A percentile compares a stretch with the other conserved stretches of the same genome.
phyloP scores from a whole-genome alignment of 2,888 invertebrate genomes.

The Silvanus unidentatus region DNA sequence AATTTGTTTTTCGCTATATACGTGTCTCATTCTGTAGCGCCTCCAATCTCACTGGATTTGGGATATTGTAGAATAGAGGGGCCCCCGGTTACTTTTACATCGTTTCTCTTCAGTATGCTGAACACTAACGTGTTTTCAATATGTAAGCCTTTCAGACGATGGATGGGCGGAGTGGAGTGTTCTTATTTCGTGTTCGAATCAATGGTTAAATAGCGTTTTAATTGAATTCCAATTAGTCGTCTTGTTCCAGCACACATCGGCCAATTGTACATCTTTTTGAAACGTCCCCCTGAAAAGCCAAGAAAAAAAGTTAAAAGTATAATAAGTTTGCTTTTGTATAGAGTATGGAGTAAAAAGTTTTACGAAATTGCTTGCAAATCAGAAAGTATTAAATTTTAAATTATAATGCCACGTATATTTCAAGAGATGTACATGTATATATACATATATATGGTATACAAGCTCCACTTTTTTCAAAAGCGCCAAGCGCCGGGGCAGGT shows the following conservation, averaged over 20 bases:
- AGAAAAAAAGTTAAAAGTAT: not conserved
- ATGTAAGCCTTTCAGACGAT: slow-evolving; percentile 31
- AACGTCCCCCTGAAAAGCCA: not conserved
- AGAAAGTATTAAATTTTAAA: slow-evolving; percentile 31
- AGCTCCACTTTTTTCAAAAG: not conserved
- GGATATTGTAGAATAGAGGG: not conserved
- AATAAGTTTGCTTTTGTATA: slow-evolving; percentile 6
- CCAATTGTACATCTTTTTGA: too few relatives aligned
- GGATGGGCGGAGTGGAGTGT: not conserved
- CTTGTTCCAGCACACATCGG: too few relatives aligned
- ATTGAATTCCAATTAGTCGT: too few relatives aligned
- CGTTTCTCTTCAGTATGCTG: slow-evolving; percentile 27
- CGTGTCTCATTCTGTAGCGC: slow-evolving; percentile 39
- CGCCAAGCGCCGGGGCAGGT: not conserved
- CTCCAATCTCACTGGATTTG: slow-evolving; percentile 11
- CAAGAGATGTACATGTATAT: slow-evolving; percentile 21
- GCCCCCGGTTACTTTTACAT: slow-evolving; percentile 9
- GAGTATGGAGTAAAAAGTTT: slow-evolving; percentile 17
- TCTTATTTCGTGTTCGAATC: not conserved
- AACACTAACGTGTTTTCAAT: slow-evolving; percentile 32
- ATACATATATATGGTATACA: slow-evolving; percentile 6
- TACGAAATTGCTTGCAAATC: slow-evolving; percentile 25
- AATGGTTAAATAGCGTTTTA: too few relatives aligned
- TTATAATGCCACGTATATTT: slow-evolving; percentile 30
- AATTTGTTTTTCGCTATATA: slow-evolving; percentile 46